Percentiles rank a stretch among this genome's conserved stretches.
phyloP scores from a whole-genome alignment of 2,113 vertebrate species.

The Pelecanoides urinatrix region DNA sequence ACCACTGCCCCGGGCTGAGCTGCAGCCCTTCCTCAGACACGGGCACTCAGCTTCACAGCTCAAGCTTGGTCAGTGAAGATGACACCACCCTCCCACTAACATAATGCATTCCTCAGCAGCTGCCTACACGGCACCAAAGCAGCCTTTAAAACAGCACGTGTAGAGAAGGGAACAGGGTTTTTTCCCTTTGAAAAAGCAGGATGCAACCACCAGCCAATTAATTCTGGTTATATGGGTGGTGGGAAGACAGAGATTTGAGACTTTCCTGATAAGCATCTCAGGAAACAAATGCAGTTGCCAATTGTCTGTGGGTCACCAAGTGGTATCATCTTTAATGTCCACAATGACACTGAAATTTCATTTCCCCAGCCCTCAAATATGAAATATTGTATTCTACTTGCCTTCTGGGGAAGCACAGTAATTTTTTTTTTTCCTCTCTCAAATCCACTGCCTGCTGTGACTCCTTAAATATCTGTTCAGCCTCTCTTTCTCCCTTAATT shows the following conservation, averaged over 20 bases:
- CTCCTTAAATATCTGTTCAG: not conserved
- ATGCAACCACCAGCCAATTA: not conserved
- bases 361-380: slow-evolving; percentile 7
- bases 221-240: not conserved
- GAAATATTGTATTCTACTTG: not conserved
- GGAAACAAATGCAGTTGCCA: not conserved
- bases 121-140: not conserved
- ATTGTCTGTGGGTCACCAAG: not conserved
- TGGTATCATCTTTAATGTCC: not conserved
- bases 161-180: not conserved
- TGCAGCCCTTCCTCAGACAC: not conserved
- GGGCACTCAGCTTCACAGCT: not conserved
- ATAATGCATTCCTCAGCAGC: not conserved
- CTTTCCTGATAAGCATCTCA: not conserved
- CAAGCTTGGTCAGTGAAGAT: not conserved
- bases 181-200: not conserved
- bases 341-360: not conserved
- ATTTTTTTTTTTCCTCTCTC: not conserved
- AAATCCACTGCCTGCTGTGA: not conserved
- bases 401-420: not conserved
- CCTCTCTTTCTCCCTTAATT: not conserved
- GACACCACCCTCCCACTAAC: not conserved
- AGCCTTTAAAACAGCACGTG: not conserved
- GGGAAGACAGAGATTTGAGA: not conserved
- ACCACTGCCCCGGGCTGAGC: not conserved